Conservation (phyloP, 1,140 invertebrate genomes). For the Euwallacea fornicatus region DNA sequence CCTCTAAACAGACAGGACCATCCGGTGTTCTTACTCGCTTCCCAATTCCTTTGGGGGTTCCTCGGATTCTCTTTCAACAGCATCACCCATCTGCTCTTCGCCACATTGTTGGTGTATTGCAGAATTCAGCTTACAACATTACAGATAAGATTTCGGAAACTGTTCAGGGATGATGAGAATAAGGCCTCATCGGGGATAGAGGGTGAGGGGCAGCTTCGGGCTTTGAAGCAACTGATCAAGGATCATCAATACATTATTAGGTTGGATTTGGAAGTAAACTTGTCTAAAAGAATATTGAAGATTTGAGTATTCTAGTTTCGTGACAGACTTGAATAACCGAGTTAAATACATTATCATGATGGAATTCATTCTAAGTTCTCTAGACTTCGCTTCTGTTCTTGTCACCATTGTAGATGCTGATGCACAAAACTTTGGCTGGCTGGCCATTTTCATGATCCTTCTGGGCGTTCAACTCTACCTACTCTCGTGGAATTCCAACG, state of each 20-base stretch:
- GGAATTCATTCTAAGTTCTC: not conserved
- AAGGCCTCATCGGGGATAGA: not conserved
- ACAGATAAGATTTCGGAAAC: not conserved
- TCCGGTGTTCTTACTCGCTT: too few relatives aligned
- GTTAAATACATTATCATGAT: not conserved
- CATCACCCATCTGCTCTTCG: too few relatives aligned
- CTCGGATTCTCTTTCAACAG: too few relatives aligned
- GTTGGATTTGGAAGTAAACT: not conserved
- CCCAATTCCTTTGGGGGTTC: too few relatives aligned
- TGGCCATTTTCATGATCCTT: not conserved
- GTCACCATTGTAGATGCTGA: not conserved
- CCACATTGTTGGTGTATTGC: too few relatives aligned
- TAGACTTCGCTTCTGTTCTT: constrained; percentile 3
- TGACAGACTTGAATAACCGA: not conserved
- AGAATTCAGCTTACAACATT: not conserved
- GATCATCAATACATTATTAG: not conserved
- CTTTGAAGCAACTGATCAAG: not conserved
- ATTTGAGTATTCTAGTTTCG: not conserved
- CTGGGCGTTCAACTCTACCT: not conserved
- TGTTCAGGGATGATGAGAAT: not conserved
- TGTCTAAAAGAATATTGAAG: not conserved
- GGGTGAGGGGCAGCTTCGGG: not conserved
- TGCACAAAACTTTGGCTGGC: not conserved
- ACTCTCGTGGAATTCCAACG: not conserved
- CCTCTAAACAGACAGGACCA: too few relatives aligned